Evolutionary conservation across 2,888 invertebrate species (phyloP).

Genomic region (Ophion obscuratus): DNA sequence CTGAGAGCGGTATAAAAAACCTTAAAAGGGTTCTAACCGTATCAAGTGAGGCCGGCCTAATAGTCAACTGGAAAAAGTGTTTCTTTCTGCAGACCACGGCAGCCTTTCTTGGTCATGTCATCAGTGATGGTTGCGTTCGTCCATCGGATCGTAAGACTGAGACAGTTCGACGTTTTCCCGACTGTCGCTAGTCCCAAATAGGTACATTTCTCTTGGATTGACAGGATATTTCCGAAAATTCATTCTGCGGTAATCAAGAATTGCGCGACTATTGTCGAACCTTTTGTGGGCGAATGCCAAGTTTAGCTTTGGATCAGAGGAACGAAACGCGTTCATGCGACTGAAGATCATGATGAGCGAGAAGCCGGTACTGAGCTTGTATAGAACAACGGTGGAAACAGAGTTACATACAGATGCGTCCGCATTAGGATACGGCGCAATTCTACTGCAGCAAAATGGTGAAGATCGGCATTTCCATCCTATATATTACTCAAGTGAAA

Average conservation of each 20-base stretch:
- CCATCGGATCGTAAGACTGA: conserved; percentile 13
- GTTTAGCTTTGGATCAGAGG: not conserved
- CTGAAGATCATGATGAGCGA: conserved; percentile 10
- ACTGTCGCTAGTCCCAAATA: not conserved
- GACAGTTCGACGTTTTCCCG: not conserved
- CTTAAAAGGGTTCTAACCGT: not conserved
- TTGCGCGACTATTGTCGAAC: conserved; percentile 17
- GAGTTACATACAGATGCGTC: conserved; percentile 18
- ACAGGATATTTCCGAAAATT: not conserved
- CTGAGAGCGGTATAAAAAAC: not conserved
- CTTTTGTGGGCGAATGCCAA: not conserved
- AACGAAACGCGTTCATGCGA: not conserved
- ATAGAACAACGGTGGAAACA: not conserved
- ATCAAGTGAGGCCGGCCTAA: not conserved
- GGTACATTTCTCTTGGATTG: not conserved
- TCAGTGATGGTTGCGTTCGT: not conserved
- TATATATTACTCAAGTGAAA: not conserved
- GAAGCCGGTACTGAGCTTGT: not conserved
- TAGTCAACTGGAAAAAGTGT: conserved; percentile 10
- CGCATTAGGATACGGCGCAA: not conserved
- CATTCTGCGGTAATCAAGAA: not conserved
- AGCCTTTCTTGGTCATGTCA: not conserved
- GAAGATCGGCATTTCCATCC: not conserved
- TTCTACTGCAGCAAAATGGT: not conserved
- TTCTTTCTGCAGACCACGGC: not conserved